Evolutionary conservation across 2,797 vertebrate genomes (phyloP), one percentile per base, ranked within the genome.

Genomic region (Scolopax rusticola): DNA sequence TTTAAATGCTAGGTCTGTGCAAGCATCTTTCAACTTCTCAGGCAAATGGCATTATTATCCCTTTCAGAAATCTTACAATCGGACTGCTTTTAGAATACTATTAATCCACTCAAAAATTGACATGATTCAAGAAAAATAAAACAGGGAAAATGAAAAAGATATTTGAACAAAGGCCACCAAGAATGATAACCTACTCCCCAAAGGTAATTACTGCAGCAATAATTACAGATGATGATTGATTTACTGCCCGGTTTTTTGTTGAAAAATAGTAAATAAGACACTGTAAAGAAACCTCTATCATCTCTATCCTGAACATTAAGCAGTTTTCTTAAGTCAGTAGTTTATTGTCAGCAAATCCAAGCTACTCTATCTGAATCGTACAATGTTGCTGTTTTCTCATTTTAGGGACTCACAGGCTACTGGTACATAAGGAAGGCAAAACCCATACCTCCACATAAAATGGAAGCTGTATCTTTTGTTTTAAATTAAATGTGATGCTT

Each of bases 401-500:
- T 92, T 93, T 87, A 95, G 86, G 91, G 84, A 83, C 43, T 32
- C 83, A 68, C 83, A 85, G 84, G 85, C 91, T 93, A 89, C 71
- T 78, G 86, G 85, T 36, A 50, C 45, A n/a, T 33, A 50, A 77
- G 61, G 64, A 77, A 96, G 32, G 93, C 90, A 87, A 87, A 93
- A 86, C 70, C 87, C 94, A 68, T 43, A 87, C 90, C 92, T 92
- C 84, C 83, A 89, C 63, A 89, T 90, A 97, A 97, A 97, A 97
- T 93, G 93, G 93, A 97, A 97, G 75, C 77, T 95, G 38, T 84
- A 96, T 84, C 93, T 97, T 96, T 96, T 90, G 87, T 84, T 96
- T 96, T 87, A 90, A 95, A 73, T 94, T 91, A 94, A 95, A 75
- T 79, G 91, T 84, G 73, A 97, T 95, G 88, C 90, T 97, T 90